Conservation (phyloP, 2,888 invertebrate genomes). For the Troglohyphantes excavatus region DNA sequence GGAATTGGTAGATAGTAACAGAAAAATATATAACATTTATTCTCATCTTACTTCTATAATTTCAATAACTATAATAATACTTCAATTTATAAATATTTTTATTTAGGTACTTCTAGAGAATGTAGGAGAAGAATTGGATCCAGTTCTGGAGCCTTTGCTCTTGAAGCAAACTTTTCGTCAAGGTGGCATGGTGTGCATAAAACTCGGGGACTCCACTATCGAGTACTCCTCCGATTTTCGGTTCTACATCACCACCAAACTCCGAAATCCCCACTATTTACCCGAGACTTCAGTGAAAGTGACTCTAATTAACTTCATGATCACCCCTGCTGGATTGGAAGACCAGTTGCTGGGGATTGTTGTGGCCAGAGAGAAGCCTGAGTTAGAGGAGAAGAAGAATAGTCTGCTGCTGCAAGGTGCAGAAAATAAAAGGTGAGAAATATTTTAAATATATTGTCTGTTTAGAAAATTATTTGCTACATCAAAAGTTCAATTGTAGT, state of each 20-base stretch:
- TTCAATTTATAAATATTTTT: too few species aligned
- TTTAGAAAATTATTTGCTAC: too few species aligned
- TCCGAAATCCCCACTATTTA: slow-evolving; percentile 84
- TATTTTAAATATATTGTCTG: too few species aligned
- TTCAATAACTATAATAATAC: too few species aligned
- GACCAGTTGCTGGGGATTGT: slow-evolving; percentile 84
- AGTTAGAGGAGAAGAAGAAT: slow-evolving; percentile 84
- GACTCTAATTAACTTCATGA: slow-evolving; percentile 84
- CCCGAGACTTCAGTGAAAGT: slow-evolving; percentile 84
- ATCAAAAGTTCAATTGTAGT: too few species aligned
- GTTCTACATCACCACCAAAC: slow-evolving; percentile 84
- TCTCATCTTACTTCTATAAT: too few species aligned
- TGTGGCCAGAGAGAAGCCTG: slow-evolving; percentile 83
- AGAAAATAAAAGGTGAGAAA: slow-evolving; percentile 82
- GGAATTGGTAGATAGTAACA: too few species aligned
- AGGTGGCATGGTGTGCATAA: slow-evolving; percentile 84
- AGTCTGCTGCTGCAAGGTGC: slow-evolving; percentile 83
- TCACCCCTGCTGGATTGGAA: slow-evolving; percentile 84
- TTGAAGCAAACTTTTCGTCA: slow-evolving; percentile 95
- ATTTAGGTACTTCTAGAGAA: slow-evolving; percentile 90
- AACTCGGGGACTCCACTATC: slow-evolving; percentile 84
- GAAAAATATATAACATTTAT: too few species aligned
- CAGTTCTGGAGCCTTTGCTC: slow-evolving; percentile 93
- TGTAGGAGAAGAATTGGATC: slow-evolving; percentile 94
- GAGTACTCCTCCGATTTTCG: slow-evolving; percentile 84